Evolutionary conservation across 2,888 invertebrate species (phyloP).

Genomic region (Phrixothrix hirtus): DNA sequence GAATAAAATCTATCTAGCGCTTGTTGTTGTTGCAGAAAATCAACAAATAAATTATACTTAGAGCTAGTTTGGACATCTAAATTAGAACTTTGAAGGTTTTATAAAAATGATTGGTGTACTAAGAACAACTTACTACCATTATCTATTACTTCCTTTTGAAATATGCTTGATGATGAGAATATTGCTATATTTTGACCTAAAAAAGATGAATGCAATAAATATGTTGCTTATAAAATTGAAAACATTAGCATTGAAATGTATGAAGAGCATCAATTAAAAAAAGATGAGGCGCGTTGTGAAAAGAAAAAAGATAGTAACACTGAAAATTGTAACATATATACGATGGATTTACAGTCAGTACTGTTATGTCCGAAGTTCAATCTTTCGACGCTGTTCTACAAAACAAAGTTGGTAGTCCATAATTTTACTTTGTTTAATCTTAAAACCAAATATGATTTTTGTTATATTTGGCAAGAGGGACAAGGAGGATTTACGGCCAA

Average conservation of each 20-base stretch:
- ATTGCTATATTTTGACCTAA: neutral
- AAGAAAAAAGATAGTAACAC: neutral
- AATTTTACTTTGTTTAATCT: conserved; percentile 3
- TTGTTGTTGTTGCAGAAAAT: conserved; percentile 6
- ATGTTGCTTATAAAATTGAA: neutral
- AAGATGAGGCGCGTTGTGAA: neutral
- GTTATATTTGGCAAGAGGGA: neutral
- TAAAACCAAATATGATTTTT: neutral
- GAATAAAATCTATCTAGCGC: no score
- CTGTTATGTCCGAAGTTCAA: conserved; percentile 1
- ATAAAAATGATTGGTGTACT: conserved; percentile 1
- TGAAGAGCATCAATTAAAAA: neutral
- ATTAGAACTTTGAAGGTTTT: conserved; percentile 1
- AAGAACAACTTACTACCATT: neutral
- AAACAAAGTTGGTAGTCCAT: no score
- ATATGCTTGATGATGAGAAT: conserved; percentile 4
- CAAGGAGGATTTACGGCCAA: conserved; percentile 4
- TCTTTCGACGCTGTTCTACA: conserved; percentile 4
- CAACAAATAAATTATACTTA: conserved; percentile 6
- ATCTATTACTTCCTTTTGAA: neutral
- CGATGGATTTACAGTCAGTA: conserved; percentile 3
- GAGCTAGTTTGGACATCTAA: conserved; percentile 5
- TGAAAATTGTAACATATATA: neutral
- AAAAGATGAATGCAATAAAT: conserved; percentile 3
- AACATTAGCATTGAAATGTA: neutral